Evolutionary conservation across 2,113 vertebrate species (phyloP).

Genomic region (Amblyopsis rosae): DNA sequence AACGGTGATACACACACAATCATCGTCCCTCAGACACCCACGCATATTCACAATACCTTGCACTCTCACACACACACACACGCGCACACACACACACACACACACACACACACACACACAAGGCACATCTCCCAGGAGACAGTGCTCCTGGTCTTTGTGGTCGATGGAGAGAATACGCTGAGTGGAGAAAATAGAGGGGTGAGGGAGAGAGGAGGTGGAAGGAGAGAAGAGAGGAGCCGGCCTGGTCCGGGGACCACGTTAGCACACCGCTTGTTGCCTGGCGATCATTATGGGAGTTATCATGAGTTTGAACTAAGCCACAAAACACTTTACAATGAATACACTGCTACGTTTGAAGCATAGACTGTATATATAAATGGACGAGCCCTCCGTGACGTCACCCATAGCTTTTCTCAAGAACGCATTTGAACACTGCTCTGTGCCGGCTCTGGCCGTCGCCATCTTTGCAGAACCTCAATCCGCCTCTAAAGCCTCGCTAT

Average conservation of each 20-base stretch:
- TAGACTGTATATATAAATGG: too few relatives aligned
- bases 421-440: too few relatives aligned
- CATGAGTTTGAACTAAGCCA: too few relatives aligned
- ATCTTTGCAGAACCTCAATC: too few relatives aligned
- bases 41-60: conserved; percentile 12
- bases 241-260: background rate
- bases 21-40: background rate
- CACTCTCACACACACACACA: conserved; percentile 46
- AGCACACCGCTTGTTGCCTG: too few relatives aligned
- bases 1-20: conserved; percentile 22
- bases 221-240: conserved; percentile 37
- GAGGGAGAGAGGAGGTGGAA: conserved; percentile 34
- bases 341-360: too few relatives aligned
- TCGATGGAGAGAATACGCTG: conserved; percentile 52
- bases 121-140: conserved; percentile 27
- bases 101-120: conserved; percentile 3
- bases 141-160: conserved; percentile 51
- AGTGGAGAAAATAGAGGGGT: conserved; percentile 52
- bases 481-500: too few relatives aligned
- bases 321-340: too few relatives aligned
- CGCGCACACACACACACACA: conserved; percentile 52
- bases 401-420: too few relatives aligned
- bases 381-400: too few relatives aligned
- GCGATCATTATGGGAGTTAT: too few relatives aligned
- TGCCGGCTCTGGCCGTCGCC: too few relatives aligned